Evolutionary conservation across 2,113 vertebrate species (phyloP).

Genomic region (Terrapene triunguis): DNA sequence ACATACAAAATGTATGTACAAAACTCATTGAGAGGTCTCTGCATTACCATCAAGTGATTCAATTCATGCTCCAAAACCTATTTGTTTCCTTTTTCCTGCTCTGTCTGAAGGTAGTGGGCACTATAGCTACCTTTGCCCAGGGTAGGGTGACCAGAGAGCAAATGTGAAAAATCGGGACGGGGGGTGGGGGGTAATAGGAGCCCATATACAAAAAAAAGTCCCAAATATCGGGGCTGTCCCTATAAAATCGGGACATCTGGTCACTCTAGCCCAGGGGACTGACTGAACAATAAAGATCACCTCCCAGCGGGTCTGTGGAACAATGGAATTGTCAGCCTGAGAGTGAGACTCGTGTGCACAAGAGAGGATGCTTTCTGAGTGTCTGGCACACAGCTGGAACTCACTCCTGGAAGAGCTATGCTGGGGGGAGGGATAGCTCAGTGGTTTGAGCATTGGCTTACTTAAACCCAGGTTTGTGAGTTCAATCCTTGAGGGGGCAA

Average conservation of each 20-base stretch:
- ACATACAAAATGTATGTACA: neutral
- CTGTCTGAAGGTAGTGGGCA: neutral
- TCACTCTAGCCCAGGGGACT: neutral
- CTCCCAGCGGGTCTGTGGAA: neutral
- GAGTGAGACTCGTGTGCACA: rapidly evolving
- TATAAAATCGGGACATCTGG: too few species aligned
- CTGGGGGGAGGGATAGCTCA: too few species aligned
- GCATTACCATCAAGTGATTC: neutral
- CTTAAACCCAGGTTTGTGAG: too few species aligned
- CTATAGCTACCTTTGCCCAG: neutral
- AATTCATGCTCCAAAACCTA: neutral
- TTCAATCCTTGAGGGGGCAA: too few species aligned
- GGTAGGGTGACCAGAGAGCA: neutral
- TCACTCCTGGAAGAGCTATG: neutral
- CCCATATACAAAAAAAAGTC: too few species aligned
- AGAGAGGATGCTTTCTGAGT: neutral
- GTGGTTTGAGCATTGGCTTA: too few species aligned
- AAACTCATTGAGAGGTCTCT: neutral
- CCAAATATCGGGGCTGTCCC: too few species aligned
- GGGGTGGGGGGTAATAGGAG: too few species aligned
- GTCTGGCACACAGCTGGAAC: neutral
- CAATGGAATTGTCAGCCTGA: neutral
- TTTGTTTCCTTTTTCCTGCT: neutral
- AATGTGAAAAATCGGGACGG: too few species aligned
- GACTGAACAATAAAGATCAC: neutral